phyloP scores from a whole-genome alignment of 2,113 vertebrate species.

The Micromys minutus region DNA sequence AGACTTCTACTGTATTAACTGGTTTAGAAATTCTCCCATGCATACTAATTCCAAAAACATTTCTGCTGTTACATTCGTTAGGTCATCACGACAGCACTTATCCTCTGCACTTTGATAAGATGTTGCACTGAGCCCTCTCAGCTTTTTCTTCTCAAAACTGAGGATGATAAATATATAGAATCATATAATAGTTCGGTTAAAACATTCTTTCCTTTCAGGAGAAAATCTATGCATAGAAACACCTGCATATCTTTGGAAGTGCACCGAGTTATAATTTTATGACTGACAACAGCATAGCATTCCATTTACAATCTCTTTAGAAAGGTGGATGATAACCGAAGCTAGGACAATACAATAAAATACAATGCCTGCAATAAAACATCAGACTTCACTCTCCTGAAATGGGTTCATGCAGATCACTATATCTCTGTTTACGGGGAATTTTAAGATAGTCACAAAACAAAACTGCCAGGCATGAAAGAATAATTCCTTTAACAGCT shows the following conservation, averaged over 20 bases:
- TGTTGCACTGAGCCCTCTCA: background rate
- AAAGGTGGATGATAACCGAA: constrained; percentile 80
- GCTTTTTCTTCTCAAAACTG: constrained; percentile 37
- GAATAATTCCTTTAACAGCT: constrained; percentile 82
- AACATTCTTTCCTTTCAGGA: constrained; percentile 64
- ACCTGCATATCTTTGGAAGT: constrained; percentile 75
- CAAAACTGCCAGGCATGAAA: constrained; percentile 80
- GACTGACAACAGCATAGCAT: constrained; percentile 69
- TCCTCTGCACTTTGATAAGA: constrained; percentile 2
- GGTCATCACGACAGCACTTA: constrained; percentile 16
- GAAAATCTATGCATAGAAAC: constrained; percentile 76
- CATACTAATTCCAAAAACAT: constrained; percentile 21
- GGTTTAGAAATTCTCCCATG: background rate
- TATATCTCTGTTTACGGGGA: constrained; percentile 78
- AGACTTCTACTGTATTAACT: background rate
- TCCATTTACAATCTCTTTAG: constrained; percentile 78
- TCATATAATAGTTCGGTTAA: constrained; percentile 63
- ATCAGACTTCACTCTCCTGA: constrained; percentile 79
- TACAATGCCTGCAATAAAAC: constrained; percentile 80
- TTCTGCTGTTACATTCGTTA: background rate
- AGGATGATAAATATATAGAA: constrained; percentile 63
- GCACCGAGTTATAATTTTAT: constrained; percentile 77
- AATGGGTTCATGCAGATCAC: constrained; percentile 82
- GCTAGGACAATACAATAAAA: constrained; percentile 83
- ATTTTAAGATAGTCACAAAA: constrained; percentile 83